Conservation (phyloP, 1,140 invertebrate species). For the Pseudomyrmex flavicornis region DNA sequence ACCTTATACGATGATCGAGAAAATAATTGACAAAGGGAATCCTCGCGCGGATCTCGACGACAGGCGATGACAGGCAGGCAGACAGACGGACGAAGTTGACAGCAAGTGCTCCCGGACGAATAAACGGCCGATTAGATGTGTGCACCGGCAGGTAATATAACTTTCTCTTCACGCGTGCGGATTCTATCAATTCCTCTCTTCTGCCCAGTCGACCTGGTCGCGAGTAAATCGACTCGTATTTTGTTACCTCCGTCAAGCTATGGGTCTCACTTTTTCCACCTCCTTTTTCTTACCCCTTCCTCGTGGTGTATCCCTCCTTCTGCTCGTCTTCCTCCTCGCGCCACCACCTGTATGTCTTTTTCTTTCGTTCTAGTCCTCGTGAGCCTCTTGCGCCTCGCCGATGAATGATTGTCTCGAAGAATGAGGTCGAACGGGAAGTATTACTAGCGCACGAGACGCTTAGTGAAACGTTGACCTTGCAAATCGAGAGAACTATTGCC, state of each 20-base stretch:
- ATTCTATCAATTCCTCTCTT: conserved; percentile 50
- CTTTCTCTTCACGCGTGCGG: conserved; percentile 49
- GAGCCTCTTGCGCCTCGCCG: neutral
- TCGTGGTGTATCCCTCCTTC: conserved; percentile 49
- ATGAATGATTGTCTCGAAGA: too few relatives aligned
- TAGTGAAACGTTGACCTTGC: too few relatives aligned
- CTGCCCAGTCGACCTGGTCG: conserved; percentile 29
- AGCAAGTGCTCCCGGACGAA: neutral
- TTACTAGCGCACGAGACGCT: too few relatives aligned
- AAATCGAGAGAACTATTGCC: too few relatives aligned
- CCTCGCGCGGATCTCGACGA: neutral
- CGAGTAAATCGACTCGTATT: conserved; percentile 45
- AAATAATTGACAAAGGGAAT: conserved; percentile 18
- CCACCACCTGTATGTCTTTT: neutral
- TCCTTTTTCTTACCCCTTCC: conserved; percentile 30
- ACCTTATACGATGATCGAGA: conserved; percentile 31
- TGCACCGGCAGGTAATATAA: conserved; percentile 33
- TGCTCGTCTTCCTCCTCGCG: neutral
- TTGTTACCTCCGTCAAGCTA: conserved; percentile 31
- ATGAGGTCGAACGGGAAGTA: too few relatives aligned
- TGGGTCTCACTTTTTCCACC: conserved; percentile 42
- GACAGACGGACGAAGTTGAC: neutral
- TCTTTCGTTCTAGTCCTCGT: neutral
- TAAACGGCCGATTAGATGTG: conserved; percentile 6
- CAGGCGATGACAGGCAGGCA: neutral